Conservation (phyloP, 64 coral and sea anemone genomes). For the Anthopleura sola region DNA sequence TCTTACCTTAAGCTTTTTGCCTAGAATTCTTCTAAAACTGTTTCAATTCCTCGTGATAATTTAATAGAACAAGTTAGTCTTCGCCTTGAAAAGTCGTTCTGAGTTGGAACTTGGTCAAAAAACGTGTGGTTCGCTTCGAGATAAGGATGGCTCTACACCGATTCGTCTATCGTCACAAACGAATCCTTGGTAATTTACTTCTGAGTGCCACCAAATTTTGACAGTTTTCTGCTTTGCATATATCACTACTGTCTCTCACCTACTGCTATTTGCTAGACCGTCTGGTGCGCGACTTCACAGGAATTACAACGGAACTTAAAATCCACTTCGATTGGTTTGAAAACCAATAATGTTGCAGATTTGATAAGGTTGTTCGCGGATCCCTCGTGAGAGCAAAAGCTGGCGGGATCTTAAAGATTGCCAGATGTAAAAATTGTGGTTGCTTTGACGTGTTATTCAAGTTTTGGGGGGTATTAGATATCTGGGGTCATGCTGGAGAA, state of each 20-base stretch:
- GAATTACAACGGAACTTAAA: neutral
- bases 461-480: neutral
- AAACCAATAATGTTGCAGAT: neutral
- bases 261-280: neutral
- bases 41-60: too few species aligned
- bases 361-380: neutral
- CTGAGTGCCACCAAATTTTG: neutral
- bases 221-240: conserved; percentile 5
- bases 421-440: neutral
- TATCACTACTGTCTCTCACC: neutral
- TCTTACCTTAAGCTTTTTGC: neutral
- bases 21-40: too few species aligned
- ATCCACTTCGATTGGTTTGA: neutral
- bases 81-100: too few species aligned
- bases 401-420: neutral
- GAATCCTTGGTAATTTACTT: neutral
- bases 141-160: neutral
- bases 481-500: neutral
- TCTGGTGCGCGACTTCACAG: neutral
- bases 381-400: neutral
- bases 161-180: neutral
- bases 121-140: neutral
- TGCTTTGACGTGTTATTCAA: neutral
- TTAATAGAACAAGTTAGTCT: too few species aligned
- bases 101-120: neutral